Evolutionary conservation across 2,888 invertebrate species (phyloP).

Genomic region (Drosophila stalkeri): DNA sequence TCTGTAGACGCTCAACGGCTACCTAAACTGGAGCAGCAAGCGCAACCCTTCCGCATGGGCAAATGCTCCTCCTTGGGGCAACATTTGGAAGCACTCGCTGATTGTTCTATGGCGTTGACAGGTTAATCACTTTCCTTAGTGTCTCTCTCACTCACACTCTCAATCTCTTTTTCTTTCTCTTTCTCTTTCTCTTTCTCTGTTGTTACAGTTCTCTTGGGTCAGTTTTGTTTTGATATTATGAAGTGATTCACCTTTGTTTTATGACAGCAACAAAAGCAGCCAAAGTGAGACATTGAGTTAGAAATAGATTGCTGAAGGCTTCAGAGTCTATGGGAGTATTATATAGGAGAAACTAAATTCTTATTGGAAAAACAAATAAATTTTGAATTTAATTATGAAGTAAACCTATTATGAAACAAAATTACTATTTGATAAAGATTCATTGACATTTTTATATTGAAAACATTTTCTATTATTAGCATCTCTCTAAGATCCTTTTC

Average conservation of each 20-base stretch:
- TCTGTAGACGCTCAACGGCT: constrained; percentile 65
- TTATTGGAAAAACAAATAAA: not conserved
- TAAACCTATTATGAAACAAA: not conserved
- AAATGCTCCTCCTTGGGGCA: constrained; percentile 41
- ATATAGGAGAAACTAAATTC: not conserved
- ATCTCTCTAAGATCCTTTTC: not conserved
- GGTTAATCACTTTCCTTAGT: constrained; percentile 66
- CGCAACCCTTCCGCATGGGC: constrained; percentile 33
- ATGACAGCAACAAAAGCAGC: not conserved
- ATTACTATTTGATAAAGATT: not conserved
- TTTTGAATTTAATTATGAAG: not conserved
- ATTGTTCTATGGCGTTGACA: constrained; percentile 76
- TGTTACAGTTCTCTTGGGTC: constrained; percentile 55
- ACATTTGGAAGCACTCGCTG: constrained; percentile 58
- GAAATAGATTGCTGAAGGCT: constrained; percentile 1
- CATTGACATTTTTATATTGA: not conserved
- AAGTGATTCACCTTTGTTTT: constrained; percentile 58
- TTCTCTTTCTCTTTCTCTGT: constrained; percentile 17
- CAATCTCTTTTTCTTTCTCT: not conserved
- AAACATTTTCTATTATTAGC: not conserved
- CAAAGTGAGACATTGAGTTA: not conserved
- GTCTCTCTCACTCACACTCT: not conserved
- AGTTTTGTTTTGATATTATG: constrained; percentile 45
- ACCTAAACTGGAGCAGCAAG: constrained; percentile 40
- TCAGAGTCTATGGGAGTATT: not conserved